These are phyloP conservation scores for Columba guinea DNA, from an alignment of 2,797 vertebrate genomes.

Conservation along the genomic window DNA sequence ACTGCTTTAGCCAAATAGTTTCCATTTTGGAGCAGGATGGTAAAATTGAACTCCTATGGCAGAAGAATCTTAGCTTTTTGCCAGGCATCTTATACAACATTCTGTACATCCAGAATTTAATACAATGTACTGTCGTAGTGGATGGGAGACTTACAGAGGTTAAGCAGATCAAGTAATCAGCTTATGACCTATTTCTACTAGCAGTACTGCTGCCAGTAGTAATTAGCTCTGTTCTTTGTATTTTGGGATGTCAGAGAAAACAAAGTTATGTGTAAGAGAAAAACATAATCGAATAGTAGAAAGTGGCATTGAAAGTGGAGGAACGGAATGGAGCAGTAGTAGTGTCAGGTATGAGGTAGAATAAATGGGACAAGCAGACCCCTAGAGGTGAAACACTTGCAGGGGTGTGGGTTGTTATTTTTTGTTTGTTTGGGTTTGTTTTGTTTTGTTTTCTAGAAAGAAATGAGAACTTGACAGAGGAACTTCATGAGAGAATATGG, in stretches of 20 bases:
- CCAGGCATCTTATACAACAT: not conserved
- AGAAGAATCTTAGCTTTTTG: not conserved
- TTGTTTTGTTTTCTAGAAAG: not conserved
- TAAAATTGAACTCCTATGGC: not conserved
- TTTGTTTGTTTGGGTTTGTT: not conserved
- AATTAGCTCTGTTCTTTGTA: not conserved
- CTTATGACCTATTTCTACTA: not conserved
- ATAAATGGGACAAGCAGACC: not conserved
- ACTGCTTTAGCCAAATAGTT: not conserved
- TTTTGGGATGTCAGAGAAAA: not conserved
- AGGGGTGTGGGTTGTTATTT: not conserved
- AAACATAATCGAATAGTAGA: not conserved
- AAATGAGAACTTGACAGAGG: not conserved
- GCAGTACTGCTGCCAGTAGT: not conserved
- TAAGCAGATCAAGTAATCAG: slow-evolving; percentile 16
- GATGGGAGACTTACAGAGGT: not conserved
- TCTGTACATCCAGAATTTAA: not conserved
- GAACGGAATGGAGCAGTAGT: not conserved
- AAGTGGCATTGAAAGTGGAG: not conserved
- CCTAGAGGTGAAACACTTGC: not conserved
- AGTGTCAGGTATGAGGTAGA: not conserved
- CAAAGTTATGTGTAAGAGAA: not conserved
- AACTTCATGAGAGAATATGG: not conserved
- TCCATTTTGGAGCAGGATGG: not conserved
- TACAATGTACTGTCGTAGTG: not conserved